A percentile compares a stretch with the other conserved stretches of the same genome.
Conservation (phyloP, 2,113 vertebrate genomes). For the Girardinichthys multiradiatus region DNA sequence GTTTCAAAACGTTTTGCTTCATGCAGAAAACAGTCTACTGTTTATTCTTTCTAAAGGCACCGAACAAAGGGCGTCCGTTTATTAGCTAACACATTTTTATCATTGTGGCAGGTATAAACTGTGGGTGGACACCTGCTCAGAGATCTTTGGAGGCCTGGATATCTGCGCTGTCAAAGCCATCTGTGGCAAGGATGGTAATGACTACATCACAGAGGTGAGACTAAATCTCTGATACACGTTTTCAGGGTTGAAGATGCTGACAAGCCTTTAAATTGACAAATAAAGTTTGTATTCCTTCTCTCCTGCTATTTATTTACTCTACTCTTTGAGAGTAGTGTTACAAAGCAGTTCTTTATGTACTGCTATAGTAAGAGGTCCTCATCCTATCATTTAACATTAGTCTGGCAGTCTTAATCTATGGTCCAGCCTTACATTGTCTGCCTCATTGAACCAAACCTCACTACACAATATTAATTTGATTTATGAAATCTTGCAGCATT, state of each 20-base stretch:
- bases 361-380: conserved; percentile 37
- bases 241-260: neutral
- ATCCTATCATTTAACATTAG: neutral
- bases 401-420: conserved; percentile 43
- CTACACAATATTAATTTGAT: conserved; percentile 20
- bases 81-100: neutral
- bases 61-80: neutral
- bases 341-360: conserved; percentile 18
- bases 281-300: conserved; percentile 1
- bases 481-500: conserved; percentile 11
- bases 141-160: conserved; percentile 95
- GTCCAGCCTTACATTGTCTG: conserved; percentile 18
- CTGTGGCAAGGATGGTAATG: conserved; percentile 96
- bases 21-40: conserved; percentile 2
- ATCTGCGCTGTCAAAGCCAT: conserved; percentile 98
- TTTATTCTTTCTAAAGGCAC: neutral
- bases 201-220: conserved; percentile 97
- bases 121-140: conserved; percentile 95
- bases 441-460: conserved; percentile 44
- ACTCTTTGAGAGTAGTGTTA: conserved; percentile 18
- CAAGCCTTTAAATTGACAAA: too few relatives aligned
- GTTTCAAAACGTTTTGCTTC: neutral
- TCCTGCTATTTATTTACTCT: conserved; percentile 8
- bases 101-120: conserved; percentile 87
- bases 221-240: neutral